Base-by-base conservation (phyloP, 2,797 vertebrate species). In the Myoxocephalus aenaeus region DNA sequence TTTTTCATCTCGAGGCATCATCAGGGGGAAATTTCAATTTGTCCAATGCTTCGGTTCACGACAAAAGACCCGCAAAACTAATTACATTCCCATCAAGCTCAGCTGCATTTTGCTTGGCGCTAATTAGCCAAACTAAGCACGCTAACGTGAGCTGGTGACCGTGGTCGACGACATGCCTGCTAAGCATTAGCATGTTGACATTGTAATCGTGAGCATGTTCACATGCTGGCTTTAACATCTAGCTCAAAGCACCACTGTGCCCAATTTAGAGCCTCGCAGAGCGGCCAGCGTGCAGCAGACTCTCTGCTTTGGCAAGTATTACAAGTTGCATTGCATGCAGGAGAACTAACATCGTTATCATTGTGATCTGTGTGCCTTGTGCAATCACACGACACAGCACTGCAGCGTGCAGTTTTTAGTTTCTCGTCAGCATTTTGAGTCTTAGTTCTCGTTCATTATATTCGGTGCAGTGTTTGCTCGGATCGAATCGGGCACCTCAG, bases 361-460 rank as follows among this genome's bases (percentile, higher is more conserved):
- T 5, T 40, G 25, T 64, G 1, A 63, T 56, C 29, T 63, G 32
- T 62, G 25, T 40, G 12, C 12, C 18, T 46, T 18, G 20, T 44
- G 20, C 42, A 56, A 11, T 36, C 64, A 63, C 29, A 68, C 61
- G 10, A 56, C 32, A 40, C n/a, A 32, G 32, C 40, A 76, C 50
- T 22, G n/a, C 50, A 51, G 20, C n/a, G 48, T n/a, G n/a, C 50
- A 53, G 51, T 25, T 22, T 22, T n/a, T 22, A 51, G 38, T n/a
- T 56, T 62, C 1, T 32, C 2, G 32, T 50, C 3, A 56, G 61
- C 17, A 36, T 62, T 48, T 25, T 20, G 4, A 62, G 6, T 59
- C 1, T 32, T 20, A 44, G 2, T 25, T 32, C 27, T 7, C 57
- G 15, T 25, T 61, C 32, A n/a, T 22, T 44, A n/a, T 27, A 62